Evolutionary conservation across 2,797 vertebrate species (phyloP), one percentile per base, ranked within the genome.

Genomic region (Anas bernieri): DNA sequence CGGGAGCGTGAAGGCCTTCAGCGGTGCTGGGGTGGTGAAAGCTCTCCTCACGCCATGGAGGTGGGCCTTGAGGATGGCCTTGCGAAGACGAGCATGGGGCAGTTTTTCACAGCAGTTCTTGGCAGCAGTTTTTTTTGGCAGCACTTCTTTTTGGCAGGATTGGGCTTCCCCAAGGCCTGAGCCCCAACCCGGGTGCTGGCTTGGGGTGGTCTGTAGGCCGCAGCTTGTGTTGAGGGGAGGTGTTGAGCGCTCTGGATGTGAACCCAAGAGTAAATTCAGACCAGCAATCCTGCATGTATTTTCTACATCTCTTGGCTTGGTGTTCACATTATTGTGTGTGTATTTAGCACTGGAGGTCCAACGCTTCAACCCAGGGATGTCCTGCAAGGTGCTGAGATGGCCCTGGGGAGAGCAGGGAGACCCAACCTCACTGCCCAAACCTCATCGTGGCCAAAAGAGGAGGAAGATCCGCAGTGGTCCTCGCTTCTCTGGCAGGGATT

Each of bases 381-480:
- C 2, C 17, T 70, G 46, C 37, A 11, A 41, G 50, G 50, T 54
- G 43, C 1, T 55, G 46, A 31, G 62, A 11, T 4, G 26, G 16
- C 39, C 17, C 26, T 2, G 18, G 28, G 35, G 64, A 12, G 58
- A 56, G 5, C 46, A 1, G 0, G 64, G 41, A 50, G 7, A 70
- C 6, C 13, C 50, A 2, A 4, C 0, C 0, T 1, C 12, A 1
- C 17, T 2, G 0, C 31, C 11, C 11, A 5, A 52, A 25, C 0
- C 3, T 18, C 4, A 6, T 23, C 11, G 0, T 0, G 13, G 41
- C 21, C 31, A 67, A 77, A 62, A 0, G 0, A 25, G 20, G 43
- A 75, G 58, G 82, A 58, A 70, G n/a, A 43, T 59, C 43, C 72
- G 17, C 17, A 21, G 50, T 4, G 23, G 11, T 30, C 61, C 18